Evolutionary conservation across 2,113 vertebrate genomes (phyloP).

Genomic region (Thamnaconus septentrionalis): DNA sequence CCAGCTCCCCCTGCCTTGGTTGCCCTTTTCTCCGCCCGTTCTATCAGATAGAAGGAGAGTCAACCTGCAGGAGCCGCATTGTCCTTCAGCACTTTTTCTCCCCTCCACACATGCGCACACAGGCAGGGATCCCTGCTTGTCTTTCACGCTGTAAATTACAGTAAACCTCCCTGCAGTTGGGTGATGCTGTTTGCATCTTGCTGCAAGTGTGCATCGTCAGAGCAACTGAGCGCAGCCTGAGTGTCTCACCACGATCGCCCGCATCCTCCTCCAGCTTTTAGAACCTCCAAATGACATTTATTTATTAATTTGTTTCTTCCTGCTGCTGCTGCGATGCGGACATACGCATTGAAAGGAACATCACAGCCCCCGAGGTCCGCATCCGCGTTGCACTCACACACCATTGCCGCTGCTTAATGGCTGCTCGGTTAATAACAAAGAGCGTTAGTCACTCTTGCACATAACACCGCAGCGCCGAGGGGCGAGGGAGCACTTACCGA

Average conservation of each 20-base stretch:
- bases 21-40: not conserved
- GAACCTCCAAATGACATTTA: conserved; percentile 26
- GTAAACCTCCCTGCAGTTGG: conserved; percentile 4
- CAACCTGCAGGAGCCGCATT: not conserved
- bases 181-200: conserved; percentile 23
- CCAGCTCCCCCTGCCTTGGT: no score
- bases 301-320: no score
- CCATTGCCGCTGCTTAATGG: conserved; percentile 15
- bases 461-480: conserved; percentile 1
- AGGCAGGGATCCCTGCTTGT: not conserved
- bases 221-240: conserved; percentile 12
- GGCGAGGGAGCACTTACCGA: no score
- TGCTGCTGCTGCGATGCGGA: conserved; percentile 5
- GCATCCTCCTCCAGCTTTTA: conserved; percentile 15
- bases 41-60: not conserved
- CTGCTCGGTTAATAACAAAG: conserved; percentile 16
- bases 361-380: not conserved
- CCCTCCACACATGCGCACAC: not conserved
- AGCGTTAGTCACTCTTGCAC: conserved; percentile 9
- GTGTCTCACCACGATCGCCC: not conserved
- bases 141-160: conserved; percentile 23
- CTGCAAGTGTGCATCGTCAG: conserved; percentile 15
- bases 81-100: no score
- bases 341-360: conserved; percentile 1
- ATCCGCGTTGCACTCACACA: conserved; percentile 11